Evolutionary conservation across 2,888 invertebrate species (phyloP).

Genomic region (Drosophila cracens): DNA sequence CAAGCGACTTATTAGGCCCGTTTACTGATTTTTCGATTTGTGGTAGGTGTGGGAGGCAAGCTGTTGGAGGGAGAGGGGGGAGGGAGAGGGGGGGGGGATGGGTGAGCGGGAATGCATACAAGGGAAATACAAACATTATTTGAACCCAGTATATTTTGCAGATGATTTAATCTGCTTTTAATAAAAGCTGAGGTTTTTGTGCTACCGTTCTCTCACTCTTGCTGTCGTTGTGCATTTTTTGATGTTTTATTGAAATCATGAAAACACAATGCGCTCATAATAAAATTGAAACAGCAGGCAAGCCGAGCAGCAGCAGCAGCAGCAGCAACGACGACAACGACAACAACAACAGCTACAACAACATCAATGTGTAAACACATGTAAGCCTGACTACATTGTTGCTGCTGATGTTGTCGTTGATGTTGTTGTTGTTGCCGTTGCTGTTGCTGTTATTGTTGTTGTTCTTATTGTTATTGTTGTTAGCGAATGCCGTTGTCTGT

Average conservation of each 20-base stretch:
- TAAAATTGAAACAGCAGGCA: conserved; percentile 70
- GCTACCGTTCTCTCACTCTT: neutral
- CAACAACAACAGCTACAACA: conserved; percentile 18
- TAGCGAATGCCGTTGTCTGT: conserved; percentile 66
- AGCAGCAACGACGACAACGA: neutral
- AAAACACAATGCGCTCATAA: conserved; percentile 64
- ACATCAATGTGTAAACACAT: conserved; percentile 69
- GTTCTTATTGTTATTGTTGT: conserved; percentile 37
- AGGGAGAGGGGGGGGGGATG: no score
- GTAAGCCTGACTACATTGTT: conserved; percentile 58
- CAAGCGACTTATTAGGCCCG: conserved; percentile 15
- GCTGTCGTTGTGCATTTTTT: neutral
- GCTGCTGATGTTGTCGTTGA: conserved; percentile 20
- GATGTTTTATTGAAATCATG: conserved; percentile 49
- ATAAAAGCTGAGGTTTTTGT: conserved; percentile 41
- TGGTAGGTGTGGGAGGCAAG: neutral
- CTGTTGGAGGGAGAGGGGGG: no score
- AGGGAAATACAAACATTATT: neutral
- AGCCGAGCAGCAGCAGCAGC: neutral
- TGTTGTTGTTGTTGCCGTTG: conserved; percentile 38
- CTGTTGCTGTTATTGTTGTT: conserved; percentile 31
- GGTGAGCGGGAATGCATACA: neutral
- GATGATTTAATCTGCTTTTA: conserved; percentile 66
- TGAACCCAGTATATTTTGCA: conserved; percentile 51
- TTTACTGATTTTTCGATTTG: conserved; percentile 15